A percentile compares a stretch with the other conserved stretches of the same genome.
phyloP scores from a whole-genome alignment of 1,140 invertebrate species.

The Drosophila ananassae region DNA sequence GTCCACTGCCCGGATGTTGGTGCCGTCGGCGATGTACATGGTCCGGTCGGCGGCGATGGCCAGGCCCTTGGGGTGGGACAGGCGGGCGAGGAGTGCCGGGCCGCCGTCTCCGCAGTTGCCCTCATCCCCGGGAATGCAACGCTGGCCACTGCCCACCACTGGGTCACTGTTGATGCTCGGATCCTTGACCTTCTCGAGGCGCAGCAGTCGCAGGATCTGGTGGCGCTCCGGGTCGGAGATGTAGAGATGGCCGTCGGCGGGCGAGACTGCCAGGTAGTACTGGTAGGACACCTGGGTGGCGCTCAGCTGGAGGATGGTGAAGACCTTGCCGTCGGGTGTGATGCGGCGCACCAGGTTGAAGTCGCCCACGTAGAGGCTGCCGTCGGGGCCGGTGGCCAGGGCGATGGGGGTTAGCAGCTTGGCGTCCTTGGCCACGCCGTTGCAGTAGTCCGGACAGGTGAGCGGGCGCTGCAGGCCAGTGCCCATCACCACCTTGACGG shows the following conservation, averaged over 20 bases:
- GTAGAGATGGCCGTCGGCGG: conserved; percentile 97
- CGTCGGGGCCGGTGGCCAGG: conserved; percentile 96
- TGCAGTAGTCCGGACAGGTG: conserved; percentile 91
- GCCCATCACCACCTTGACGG: conserved; percentile 96
- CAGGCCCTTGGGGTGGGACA: conserved; percentile 98
- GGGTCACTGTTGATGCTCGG: conserved; percentile 94
- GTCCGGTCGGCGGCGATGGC: conserved; percentile 95
- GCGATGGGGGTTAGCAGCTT: conserved; percentile 95
- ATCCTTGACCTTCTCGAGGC: conserved; percentile 91
- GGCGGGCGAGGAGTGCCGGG: conserved; percentile 93
- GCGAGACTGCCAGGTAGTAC: conserved; percentile 97
- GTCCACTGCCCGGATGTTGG: conserved; percentile 96
- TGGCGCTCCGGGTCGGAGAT: conserved; percentile 97
- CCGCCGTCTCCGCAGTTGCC: conserved; percentile 97
- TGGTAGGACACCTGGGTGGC: conserved; percentile 97
- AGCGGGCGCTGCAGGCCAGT: conserved; percentile 93
- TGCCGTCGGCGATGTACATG: conserved; percentile 97
- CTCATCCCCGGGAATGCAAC: conserved; percentile 96
- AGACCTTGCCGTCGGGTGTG: conserved; percentile 95
- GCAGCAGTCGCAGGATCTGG: conserved; percentile 91
- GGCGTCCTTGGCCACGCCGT: conserved; percentile 93
- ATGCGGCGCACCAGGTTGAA: conserved; percentile 97
- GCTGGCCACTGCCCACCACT: conserved; percentile 97
- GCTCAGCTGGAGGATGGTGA: conserved; percentile 96
- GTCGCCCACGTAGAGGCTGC: conserved; percentile 98